These are phyloP conservation scores for Ectropis grisescens DNA, from an alignment of 1,140 invertebrate genomes.

Conservation along the genomic window DNA sequence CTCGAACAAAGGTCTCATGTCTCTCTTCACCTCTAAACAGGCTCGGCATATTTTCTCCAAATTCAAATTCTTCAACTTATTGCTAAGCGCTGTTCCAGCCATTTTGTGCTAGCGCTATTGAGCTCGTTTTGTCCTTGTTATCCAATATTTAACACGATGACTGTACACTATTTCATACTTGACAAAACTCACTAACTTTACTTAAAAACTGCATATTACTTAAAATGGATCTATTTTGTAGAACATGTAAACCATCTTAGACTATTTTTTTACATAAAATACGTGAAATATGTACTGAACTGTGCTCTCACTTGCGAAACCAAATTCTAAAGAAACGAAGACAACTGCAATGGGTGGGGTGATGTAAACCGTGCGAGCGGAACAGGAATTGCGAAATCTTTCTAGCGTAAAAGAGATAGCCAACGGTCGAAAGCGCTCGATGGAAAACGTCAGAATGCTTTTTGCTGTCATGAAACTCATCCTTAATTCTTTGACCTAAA, in stretches of 20 bases:
- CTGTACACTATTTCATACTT: neutral
- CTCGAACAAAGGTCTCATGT: slow-evolving; percentile 73
- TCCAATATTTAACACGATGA: slow-evolving; percentile 11
- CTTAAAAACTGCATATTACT: no score
- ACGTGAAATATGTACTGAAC: no score
- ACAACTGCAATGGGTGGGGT: slow-evolving; percentile 13
- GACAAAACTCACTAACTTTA: no score
- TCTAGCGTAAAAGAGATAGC: slow-evolving; percentile 18
- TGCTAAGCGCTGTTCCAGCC: slow-evolving; percentile 38
- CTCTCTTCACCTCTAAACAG: slow-evolving; percentile 72
- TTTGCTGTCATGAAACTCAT: no score
- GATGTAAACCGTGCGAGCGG: slow-evolving; percentile 18
- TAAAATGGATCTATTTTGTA: no score
- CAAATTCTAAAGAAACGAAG: slow-evolving; percentile 20
- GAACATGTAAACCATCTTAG: no score
- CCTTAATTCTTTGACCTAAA: no score
- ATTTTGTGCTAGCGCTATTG: slow-evolving; percentile 55
- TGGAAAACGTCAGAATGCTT: slow-evolving; percentile 4
- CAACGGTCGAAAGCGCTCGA: slow-evolving; percentile 17
- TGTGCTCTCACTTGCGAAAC: slow-evolving; percentile 24
- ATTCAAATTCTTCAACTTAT: slow-evolving; percentile 41
- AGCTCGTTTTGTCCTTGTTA: slow-evolving; percentile 48
- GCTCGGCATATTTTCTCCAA: slow-evolving; percentile 74
- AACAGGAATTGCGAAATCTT: slow-evolving; percentile 1
- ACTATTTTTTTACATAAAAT: no score